phyloP scores from a whole-genome alignment of 2,888 invertebrate genomes.

The Elysia crispata region DNA sequence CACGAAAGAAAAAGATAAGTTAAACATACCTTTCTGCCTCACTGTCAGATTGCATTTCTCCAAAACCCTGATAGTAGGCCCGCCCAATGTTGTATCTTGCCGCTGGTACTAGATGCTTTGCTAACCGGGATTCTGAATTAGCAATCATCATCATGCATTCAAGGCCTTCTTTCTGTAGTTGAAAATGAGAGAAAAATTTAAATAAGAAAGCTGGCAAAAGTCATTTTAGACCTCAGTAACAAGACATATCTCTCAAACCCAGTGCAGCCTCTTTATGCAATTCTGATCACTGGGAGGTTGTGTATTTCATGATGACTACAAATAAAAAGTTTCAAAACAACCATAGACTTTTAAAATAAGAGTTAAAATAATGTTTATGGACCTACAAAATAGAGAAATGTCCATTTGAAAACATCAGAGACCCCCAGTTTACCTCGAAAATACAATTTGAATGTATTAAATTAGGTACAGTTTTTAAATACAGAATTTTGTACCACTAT shows the following conservation, averaged over 20 bases:
- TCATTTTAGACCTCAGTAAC: too few species aligned
- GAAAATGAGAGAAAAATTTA: neutral
- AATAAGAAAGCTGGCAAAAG: neutral
- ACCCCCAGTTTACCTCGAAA: too few species aligned
- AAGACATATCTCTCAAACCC: too few species aligned
- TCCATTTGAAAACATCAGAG: too few species aligned
- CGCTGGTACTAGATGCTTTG: conserved; percentile 69
- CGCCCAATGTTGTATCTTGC: conserved; percentile 76
- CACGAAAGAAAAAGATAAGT: neutral
- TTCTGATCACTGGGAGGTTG: neutral
- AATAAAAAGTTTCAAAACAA: neutral
- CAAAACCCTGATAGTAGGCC: conserved; percentile 77
- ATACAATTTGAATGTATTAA: too few species aligned
- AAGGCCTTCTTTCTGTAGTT: conserved; percentile 68
- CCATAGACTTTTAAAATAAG: neutral
- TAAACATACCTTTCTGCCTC: conserved; percentile 73
- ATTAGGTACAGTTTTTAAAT: too few species aligned
- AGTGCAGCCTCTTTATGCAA: too few species aligned
- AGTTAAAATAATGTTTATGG: too few species aligned
- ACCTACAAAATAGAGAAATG: too few species aligned
- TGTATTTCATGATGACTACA: neutral
- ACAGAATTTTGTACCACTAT: too few species aligned
- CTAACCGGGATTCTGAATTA: conserved; percentile 57
- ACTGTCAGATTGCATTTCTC: conserved; percentile 72
- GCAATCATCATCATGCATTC: conserved; percentile 71